These are phyloP conservation scores for Diabrotica undecimpunctata DNA, from an alignment of 1,140 invertebrate genomes.

Conservation along the genomic window DNA sequence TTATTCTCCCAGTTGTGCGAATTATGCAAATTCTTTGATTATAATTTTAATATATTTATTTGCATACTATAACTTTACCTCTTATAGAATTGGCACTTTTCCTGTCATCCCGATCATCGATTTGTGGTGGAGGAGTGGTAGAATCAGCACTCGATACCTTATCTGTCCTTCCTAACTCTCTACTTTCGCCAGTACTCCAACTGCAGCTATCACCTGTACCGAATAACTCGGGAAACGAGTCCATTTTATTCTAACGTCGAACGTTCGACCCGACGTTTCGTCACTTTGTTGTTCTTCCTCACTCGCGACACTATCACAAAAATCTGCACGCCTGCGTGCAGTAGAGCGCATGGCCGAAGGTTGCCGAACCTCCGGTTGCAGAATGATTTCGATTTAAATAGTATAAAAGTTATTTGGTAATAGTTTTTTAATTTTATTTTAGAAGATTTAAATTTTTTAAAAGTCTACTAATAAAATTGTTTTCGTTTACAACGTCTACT, in stretches of 20 bases:
- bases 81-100: constrained; percentile 60
- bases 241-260: constrained; percentile 41
- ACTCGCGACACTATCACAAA: background rate
- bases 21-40: too few relatives aligned
- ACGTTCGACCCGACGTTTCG: constrained; percentile 33
- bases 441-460: background rate
- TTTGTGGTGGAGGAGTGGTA: constrained; percentile 37
- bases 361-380: constrained; percentile 2
- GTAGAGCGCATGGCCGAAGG: constrained; percentile 39
- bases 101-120: constrained; percentile 52
- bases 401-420: too few relatives aligned
- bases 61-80: constrained; percentile 41
- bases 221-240: constrained; percentile 46
- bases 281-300: background rate
- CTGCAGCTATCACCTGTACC: constrained; percentile 38
- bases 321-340: constrained; percentile 22
- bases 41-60: too few relatives aligned
- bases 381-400: background rate
- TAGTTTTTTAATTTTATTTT: too few relatives aligned
- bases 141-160: constrained; percentile 39
- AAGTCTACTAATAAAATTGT: background rate
- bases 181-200: constrained; percentile 33
- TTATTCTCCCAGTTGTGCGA: too few relatives aligned
- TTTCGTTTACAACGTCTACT: constrained; percentile 17
- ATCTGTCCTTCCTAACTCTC: constrained; percentile 29